Base-by-base conservation (phyloP, 2,888 invertebrate species). In the Drosophila prostipennis region DNA sequence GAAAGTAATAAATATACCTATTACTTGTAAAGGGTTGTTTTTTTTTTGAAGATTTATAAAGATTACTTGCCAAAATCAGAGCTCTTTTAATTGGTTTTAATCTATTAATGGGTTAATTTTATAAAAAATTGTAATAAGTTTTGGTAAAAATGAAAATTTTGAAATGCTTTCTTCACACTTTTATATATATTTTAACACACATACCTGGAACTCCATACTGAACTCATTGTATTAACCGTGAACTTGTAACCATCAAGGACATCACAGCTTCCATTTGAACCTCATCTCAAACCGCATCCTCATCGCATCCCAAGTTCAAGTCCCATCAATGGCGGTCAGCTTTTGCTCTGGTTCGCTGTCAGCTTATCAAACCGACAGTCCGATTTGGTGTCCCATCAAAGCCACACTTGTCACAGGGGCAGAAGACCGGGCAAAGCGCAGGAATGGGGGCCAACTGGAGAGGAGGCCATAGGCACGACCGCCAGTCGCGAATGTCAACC, bases 401-500 rank as follows among this genome's bases (percentile, higher is more conserved):
- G 63, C 76, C 54, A 48, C 77, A 60, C 43, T 80, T 64, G 76
- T 45, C 56, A 72, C 46, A 36, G 49, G 70, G 69, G 57, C 53
- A 19, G n/a, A 55, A 39, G 60, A 19, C 29, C 43, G 46, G 70
- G 32, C 37, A 40, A 26, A 40, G 34, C 32, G 3, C 8, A 13
- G 8, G n/a, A 16, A 16, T 11, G 58, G 34, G n/a, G 43, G 7
- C 34, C 37, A 34, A 48, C 39, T 29, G 40, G 40, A 37, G 57
- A 11, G 14, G 74, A 74, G 69, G 74, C 74, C 74, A 72, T 74
- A 55, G 74, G 55, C 68, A 68, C 59, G 72, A 68, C 74, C 67
- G 51, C 51, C 69, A 65, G 54, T 40, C 54, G 65, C 65, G 64
- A 72, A 37, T 79, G 79, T 82, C 72, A 77, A 77, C 85, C 85